Percentiles rank a stretch among this genome's conserved stretches.
These are phyloP conservation scores for Pelosia muscerda DNA, from an alignment of 2,888 invertebrate genomes.

Conservation along the genomic window DNA sequence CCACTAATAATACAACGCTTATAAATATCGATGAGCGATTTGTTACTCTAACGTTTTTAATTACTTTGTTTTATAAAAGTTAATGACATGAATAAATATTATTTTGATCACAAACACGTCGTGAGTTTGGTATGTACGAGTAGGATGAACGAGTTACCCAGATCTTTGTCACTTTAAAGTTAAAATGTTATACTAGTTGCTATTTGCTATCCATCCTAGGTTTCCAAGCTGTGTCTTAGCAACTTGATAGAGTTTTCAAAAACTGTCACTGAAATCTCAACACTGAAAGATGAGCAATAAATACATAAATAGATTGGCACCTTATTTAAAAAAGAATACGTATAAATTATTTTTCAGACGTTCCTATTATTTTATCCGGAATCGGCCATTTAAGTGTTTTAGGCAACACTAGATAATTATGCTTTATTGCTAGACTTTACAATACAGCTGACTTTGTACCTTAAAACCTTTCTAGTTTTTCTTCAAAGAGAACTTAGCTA, in stretches of 20 bases:
- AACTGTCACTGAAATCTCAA: background rate
- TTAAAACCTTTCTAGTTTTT: background rate
- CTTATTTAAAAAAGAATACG: background rate
- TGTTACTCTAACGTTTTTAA: conserved; percentile 60
- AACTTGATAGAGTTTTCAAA: background rate
- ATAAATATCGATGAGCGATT: conserved; percentile 59
- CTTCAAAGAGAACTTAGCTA: background rate
- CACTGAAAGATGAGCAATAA: background rate
- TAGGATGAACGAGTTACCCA: conserved; percentile 21
- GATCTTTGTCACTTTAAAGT: background rate
- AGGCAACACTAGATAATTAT: background rate
- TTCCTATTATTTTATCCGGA: background rate
- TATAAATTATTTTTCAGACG: background rate
- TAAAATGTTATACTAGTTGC: background rate
- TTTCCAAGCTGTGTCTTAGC: background rate
- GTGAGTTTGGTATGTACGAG: conserved; percentile 16
- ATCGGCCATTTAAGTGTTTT: background rate
- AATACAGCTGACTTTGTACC: background rate
- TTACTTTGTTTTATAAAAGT: conserved; percentile 53
- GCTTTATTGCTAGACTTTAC: background rate
- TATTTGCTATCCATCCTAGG: background rate
- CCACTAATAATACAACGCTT: conserved; percentile 56
- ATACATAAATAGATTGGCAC: background rate
- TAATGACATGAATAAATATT: conserved; percentile 38
- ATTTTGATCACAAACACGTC: conserved; percentile 27